Base-by-base conservation (phyloP, 1,140 invertebrate genomes). In the Callitettix versicolor region DNA sequence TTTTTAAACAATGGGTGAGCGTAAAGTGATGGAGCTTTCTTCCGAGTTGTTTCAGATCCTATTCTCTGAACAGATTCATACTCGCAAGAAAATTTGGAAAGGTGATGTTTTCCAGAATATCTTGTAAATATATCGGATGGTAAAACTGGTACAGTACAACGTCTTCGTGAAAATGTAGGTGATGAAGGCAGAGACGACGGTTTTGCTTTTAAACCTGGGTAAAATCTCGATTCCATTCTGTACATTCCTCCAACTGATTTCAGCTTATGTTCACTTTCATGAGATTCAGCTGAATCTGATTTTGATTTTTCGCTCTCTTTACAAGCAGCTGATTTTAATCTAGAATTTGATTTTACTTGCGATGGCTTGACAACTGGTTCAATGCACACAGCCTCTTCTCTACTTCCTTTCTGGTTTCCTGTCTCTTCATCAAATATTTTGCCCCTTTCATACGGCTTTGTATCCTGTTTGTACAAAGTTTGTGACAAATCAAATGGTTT, bases 1-100 rank as follows among this genome's bases (percentile, higher is more conserved):
- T 30, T 30, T 42, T 62, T 65, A 58, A 77, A 77, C 6, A 78
- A 62, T 1, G 76, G 76, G 62, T 78, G 73, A 0, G 70, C 66
- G 58, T 73, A 78, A 3, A 76, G 53, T 21, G 72, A 73, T 30
- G 71, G 67, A 26, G 58, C 60, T 9, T 68, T 33, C 22, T 57
- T 46, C 33, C 36, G 44, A 7, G 30, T 24, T 14, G 30, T 43
- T 15, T 46, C 42, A 48, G 30, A 20, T 6, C 44, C 42, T 7
- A 55, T 24, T n/a, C 53, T 47, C 1, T 44, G 43, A 14, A 22
- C 14, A 18, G 18, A 4, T 12, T 55, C 53, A 36, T 55, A 26
- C 14, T 48, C 53, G 3, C 53, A 26, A 6, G 53, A 55, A 36
- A n/a, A 55, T 24, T 55, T 55, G 1, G 53, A 55, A 2, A 30